Evolutionary conservation across 2,888 invertebrate species (phyloP), one percentile per base, ranked within the genome.

Genomic region (Zonitis immaculata): DNA sequence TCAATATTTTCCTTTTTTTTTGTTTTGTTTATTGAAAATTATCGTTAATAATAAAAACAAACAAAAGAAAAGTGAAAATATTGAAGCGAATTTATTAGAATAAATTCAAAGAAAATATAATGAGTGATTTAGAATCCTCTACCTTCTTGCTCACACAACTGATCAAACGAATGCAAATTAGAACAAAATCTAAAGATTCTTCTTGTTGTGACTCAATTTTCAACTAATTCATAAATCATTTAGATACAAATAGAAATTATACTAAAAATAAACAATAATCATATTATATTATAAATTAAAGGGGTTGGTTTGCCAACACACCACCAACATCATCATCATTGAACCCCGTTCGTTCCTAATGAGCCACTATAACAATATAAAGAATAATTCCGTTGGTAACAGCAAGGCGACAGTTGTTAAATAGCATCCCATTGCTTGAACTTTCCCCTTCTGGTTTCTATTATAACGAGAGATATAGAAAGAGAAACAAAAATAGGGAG

Each of bases 391-490:
- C 58, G 58, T 53, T 54, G 52, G 56, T n/a, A 62, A 59, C 54
- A 56, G 58, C 61, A 64, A 59, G 64, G 63, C 64, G 67, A 69
- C 69, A 70, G 68, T 68, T 68, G 67, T 61, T 66, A 68, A 71
- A 71, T 67, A 70, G 67, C 70, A 68, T 63, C 66, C n/a, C 65
- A 68, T 68, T 66, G 63, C 59, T 60, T 65, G 65, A 69, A 71
- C 67, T 69, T 69, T 67, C 65, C 66, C 66, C 56, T 11, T 39
- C n/a, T 39, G 2, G 16, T 3, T 39, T 9, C 6, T 4, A 12
- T 6, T 6, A 32, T 6, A 32, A 8, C 16, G 11, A 35, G 8
- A 7, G 16, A 18, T 9, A 35, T 16, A 16, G 8, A 35, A 8
- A 16, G 18, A 11, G 11, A n/a, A n/a, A n/a, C n/a, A n/a, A n/a